These are phyloP conservation scores for Nycteola revayana DNA, from an alignment of 2,888 invertebrate genomes.

Conservation along the genomic window DNA sequence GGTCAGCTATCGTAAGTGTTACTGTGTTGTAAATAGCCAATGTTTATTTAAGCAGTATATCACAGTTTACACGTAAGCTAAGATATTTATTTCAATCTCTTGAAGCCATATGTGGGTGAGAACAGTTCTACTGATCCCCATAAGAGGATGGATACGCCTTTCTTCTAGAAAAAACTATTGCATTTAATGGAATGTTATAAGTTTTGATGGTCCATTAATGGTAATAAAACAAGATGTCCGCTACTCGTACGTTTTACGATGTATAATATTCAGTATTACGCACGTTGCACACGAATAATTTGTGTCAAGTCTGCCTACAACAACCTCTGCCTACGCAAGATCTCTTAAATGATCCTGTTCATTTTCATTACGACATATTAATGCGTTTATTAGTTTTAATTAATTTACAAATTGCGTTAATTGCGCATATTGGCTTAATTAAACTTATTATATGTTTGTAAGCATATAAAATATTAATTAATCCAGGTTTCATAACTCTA, in stretches of 20 bases:
- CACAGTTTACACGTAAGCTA: constrained; percentile 2
- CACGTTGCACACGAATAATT: neutral
- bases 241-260: constrained; percentile 12
- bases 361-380: no score
- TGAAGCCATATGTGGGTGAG: constrained; percentile 3
- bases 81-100: constrained; percentile 13
- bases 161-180: no score
- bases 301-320: no score
- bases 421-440: no score
- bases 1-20: constrained; percentile 3
- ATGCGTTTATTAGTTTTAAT: no score
- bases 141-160: no score
- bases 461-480: no score
- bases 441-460: no score
- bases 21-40: constrained; percentile 4
- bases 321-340: no score
- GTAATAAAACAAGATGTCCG: constrained; percentile 14
- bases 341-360: no score
- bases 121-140: constrained; percentile 3
- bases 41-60: constrained; percentile 6
- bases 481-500: no score
- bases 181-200: neutral
- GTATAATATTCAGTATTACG: constrained; percentile 6
- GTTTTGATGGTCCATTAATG: constrained; percentile 7
- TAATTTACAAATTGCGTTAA: no score